Conservation (phyloP, 2,797 vertebrate species). For the Meriones psammophilus region DNA sequence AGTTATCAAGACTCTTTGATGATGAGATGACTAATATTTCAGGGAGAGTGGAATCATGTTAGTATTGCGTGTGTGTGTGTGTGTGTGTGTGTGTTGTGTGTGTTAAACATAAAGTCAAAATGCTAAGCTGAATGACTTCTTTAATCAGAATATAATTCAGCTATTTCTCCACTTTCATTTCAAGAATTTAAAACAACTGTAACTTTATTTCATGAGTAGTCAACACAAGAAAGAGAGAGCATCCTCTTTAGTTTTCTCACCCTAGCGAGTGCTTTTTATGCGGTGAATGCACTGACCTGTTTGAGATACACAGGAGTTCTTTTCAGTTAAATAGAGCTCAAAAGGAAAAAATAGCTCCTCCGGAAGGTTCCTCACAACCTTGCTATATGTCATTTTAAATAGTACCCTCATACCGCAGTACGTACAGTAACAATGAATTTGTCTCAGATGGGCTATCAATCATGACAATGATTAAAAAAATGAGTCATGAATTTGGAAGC, state of each 20-base stretch:
- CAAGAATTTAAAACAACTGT: background rate
- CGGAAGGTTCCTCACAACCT: too few species aligned
- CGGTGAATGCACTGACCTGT: background rate
- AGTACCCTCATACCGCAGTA: background rate
- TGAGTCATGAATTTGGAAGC: background rate
- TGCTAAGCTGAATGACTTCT: background rate
- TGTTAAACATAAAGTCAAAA: too few species aligned
- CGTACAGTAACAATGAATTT: background rate
- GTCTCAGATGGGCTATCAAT: background rate
- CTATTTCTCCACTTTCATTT: background rate
- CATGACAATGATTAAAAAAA: background rate
- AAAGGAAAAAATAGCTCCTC: background rate
- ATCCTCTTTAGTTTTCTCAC: background rate
- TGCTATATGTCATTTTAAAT: too few species aligned
- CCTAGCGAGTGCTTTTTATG: background rate
- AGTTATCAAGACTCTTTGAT: background rate
- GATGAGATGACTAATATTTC: background rate
- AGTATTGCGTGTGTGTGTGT: background rate
- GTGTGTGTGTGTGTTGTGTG: background rate
- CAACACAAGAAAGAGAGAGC: background rate
- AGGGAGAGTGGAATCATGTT: background rate
- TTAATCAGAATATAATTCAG: background rate
- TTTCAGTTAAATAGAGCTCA: background rate
- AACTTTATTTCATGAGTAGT: background rate
- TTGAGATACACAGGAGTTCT: background rate